These are phyloP conservation scores for Hydropsyche betteni DNA, from an alignment of 2,888 invertebrate species.

Conservation along the genomic window DNA sequence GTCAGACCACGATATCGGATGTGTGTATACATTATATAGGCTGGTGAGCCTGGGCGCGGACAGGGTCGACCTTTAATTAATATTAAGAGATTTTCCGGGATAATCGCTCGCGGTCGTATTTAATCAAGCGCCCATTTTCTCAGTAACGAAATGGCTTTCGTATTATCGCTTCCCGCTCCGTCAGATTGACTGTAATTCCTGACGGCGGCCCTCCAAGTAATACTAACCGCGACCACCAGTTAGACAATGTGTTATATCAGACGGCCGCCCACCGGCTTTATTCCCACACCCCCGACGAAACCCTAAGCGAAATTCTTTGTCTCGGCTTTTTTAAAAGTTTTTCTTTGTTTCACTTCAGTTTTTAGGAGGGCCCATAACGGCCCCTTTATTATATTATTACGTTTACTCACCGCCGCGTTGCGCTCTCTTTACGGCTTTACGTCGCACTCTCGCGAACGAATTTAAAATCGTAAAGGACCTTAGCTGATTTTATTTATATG, in stretches of 20 bases:
- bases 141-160: conserved; percentile 20
- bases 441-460: conserved; percentile 40
- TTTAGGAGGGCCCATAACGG: conserved; percentile 47
- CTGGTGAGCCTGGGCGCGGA: not conserved
- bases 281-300: conserved; percentile 26
- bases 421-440: conserved; percentile 37
- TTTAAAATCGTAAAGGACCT: conserved; percentile 40
- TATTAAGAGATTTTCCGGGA: not conserved
- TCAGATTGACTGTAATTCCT: conserved; percentile 34
- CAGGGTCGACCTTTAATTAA: not conserved
- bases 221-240: conserved; percentile 20
- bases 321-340: conserved; percentile 49
- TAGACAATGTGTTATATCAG: conserved; percentile 36
- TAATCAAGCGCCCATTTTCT: conserved; percentile 10
- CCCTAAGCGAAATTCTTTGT: conserved; percentile 49
- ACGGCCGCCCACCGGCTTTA: conserved; percentile 36
- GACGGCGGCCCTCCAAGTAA: conserved; percentile 12
- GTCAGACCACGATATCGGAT: no score
- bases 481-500: conserved; percentile 45
- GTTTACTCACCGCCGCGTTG: conserved; percentile 41
- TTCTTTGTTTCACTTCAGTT: conserved; percentile 51
- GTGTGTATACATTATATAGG: not conserved
- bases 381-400: conserved; percentile 50
- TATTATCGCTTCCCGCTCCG: conserved; percentile 9
- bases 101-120: not conserved